Conservation (phyloP, 1,140 invertebrate species). For the Pseudomyrmex sp. region DNA sequence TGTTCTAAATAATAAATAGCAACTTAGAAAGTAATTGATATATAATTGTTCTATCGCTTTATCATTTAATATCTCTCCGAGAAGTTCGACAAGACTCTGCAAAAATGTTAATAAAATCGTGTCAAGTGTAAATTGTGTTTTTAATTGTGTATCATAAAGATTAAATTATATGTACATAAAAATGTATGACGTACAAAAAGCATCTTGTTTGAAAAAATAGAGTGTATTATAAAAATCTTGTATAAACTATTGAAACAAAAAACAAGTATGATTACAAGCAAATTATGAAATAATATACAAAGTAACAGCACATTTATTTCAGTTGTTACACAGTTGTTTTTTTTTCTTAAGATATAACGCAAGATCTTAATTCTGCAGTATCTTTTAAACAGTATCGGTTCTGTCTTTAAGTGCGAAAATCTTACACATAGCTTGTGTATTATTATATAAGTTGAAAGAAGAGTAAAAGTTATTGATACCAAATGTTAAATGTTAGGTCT, state of each 20-base stretch:
- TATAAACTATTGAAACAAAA: constrained; percentile 1
- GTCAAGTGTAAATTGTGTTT: constrained; percentile 29
- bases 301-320: background rate
- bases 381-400: constrained; percentile 6
- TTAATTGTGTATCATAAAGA: constrained; percentile 9
- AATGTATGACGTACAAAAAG: background rate
- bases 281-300: constrained; percentile 4
- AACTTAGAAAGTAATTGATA: constrained; percentile 16
- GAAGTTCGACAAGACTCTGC: constrained; percentile 27
- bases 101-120: constrained; percentile 18
- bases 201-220: constrained; percentile 7
- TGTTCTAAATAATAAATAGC: constrained; percentile 18
- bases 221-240: constrained; percentile 1
- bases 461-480: background rate
- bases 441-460: constrained; percentile 3
- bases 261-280: background rate
- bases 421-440: background rate
- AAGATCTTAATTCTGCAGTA: background rate
- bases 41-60: constrained; percentile 4
- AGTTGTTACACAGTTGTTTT: background rate
- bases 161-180: constrained; percentile 18
- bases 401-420: constrained; percentile 8
- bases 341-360: background rate
- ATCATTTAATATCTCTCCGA: background rate
- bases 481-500: constrained; percentile 8